Evolutionary conservation across 2,888 invertebrate genomes (phyloP), one percentile per base, ranked within the genome.

Genomic region (Dicroscelio sp.): DNA sequence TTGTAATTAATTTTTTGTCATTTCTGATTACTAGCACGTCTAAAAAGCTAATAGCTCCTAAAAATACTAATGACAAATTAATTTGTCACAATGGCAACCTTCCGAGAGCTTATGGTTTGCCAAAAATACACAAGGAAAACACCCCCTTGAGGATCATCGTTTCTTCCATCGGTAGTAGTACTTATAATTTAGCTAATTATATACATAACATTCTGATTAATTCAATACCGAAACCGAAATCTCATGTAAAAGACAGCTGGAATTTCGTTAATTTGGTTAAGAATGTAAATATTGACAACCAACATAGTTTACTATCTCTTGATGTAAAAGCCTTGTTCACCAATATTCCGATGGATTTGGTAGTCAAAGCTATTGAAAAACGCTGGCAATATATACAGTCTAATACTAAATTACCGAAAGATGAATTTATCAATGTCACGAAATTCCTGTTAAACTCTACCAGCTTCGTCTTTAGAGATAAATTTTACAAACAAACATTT

Each of bases 301-400:
- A 73, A 17, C 2, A 73, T 1, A 63, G 65, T 12, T 20, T 86
- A 12, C 2, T 90, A 1, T 90, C 86, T 17, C 55, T 90, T 20
- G 93, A 93, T 58, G 92, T 93, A 1, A 58, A 43, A 1, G 79
- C 91, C 1, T 43, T 94, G 3, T 93, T 86, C 43, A 93, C 93
- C 0, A 93, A 92, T 38, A 83, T 94, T 10, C 93, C 92, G 6
- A 63, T 65, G 0, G 48, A 86, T 2, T 23, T 88, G 8, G 78
- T 91, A 0, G 35, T 88, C 17, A 12, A 1, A 4, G 75, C 79
- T 1, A 43, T 89, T 14, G 69, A 73, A 33, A 80, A 73, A 63
- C 27, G 85, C 30, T 85, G 58, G 69, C 1, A 55, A 8, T 1
- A 52, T 3, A 65, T 88, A n/a, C n/a, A n/a, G n/a, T n/a, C n/a